phyloP scores from a whole-genome alignment of 2,113 vertebrate species.

The Myiopsitta monachus region DNA sequence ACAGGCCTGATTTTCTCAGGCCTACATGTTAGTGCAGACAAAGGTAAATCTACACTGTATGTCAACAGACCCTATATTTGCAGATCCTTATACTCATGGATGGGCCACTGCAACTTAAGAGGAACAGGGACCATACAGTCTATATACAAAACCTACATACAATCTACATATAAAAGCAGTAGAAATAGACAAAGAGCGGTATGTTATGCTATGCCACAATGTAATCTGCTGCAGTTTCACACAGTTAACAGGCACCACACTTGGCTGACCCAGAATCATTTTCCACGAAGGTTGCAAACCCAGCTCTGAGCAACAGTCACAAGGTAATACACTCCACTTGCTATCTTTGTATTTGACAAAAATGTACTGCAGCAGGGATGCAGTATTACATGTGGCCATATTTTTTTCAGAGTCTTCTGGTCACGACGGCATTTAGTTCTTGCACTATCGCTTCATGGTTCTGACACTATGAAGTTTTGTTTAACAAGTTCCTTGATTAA shows the following conservation, averaged over 20 bases:
- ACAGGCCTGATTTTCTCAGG: background rate
- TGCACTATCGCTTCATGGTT: background rate
- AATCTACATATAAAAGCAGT: background rate
- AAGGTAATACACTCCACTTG: background rate
- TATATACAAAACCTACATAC: background rate
- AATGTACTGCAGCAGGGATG: background rate
- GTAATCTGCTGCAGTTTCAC: background rate
- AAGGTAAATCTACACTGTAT: background rate
- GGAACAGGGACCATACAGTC: background rate
- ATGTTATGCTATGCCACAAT: background rate
- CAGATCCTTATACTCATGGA: background rate
- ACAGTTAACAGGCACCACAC: background rate
- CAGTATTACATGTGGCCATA: fast-evolving
- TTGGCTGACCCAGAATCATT: background rate
- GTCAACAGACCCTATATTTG: background rate
- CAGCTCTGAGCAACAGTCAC: background rate
- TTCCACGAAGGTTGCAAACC: background rate
- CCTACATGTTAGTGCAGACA: background rate
- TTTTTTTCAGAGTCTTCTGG: background rate
- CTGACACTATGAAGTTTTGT: background rate
- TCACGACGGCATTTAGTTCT: background rate
- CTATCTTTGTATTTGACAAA: background rate
- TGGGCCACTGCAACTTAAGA: background rate
- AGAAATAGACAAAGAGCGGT: background rate
- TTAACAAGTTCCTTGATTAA: conserved; percentile 13